These are phyloP conservation scores for Sylvilagus bachmani DNA, from an alignment of 2,113 vertebrate genomes.

Conservation along the genomic window DNA sequence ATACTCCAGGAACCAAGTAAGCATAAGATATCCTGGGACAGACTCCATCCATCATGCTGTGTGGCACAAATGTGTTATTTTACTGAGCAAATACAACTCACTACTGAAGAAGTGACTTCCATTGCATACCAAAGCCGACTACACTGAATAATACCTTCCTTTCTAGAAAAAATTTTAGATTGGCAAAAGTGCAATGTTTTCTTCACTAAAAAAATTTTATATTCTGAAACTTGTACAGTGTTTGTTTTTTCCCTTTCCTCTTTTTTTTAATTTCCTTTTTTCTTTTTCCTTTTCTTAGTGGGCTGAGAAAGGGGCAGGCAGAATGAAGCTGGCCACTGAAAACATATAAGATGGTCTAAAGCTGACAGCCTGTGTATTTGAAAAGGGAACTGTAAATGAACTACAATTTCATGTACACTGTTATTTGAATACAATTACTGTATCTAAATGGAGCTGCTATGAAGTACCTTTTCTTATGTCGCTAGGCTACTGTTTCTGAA, in stretches of 20 bases:
- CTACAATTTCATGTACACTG: constrained; percentile 89
- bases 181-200: constrained; percentile 97
- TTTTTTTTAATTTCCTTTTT: constrained; percentile 54
- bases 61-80: constrained; percentile 90
- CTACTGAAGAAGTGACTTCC: constrained; percentile 91
- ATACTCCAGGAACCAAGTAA: constrained; percentile 89
- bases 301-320: constrained; percentile 87
- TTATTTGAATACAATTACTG: constrained; percentile 89
- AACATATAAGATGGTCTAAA: constrained; percentile 86
- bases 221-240: constrained; percentile 87
- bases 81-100: constrained; percentile 88
- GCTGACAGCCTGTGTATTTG: constrained; percentile 91
- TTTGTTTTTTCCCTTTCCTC: constrained; percentile 81
- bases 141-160: constrained; percentile 88
- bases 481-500: constrained; percentile 94
- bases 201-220: constrained; percentile 88
- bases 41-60: constrained; percentile 84
- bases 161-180: constrained; percentile 89
- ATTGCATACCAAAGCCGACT: constrained; percentile 94
- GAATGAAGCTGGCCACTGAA: constrained; percentile 91
- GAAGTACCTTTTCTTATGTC: constrained; percentile 89
- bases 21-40: constrained; percentile 81
- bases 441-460: constrained; percentile 90
- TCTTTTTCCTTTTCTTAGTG: constrained; percentile 76
- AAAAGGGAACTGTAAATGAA: constrained; percentile 89